These are phyloP conservation scores for Tuberolachnus salignus DNA, from an alignment of 2,888 invertebrate genomes.

Conservation along the genomic window DNA sequence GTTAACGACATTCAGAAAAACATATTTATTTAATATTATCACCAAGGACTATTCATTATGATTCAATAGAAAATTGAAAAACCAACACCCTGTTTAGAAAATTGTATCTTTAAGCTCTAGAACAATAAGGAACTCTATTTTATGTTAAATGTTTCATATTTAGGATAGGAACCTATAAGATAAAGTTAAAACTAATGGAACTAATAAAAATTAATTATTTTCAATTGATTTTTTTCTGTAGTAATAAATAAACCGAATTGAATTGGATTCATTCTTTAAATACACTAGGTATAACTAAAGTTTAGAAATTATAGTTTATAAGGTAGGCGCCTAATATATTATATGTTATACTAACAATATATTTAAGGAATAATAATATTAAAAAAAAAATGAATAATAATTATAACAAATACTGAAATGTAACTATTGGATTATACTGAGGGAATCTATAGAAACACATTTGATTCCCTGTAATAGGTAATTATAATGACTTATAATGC, in stretches of 20 bases:
- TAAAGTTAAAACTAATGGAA: slow-evolving; percentile 35
- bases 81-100: slow-evolving; percentile 42
- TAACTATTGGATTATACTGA: slow-evolving; percentile 20
- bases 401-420: slow-evolving; percentile 33
- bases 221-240: not conserved
- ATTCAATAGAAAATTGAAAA: slow-evolving; percentile 28
- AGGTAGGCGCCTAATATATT: not conserved
- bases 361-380: slow-evolving; percentile 12
- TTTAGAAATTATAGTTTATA: slow-evolving; percentile 13
- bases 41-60: not conserved
- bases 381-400: not conserved
- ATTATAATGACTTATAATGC: slow-evolving; percentile 1
- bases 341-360: not conserved
- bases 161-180: slow-evolving; percentile 8
- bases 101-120: slow-evolving; percentile 24
- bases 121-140: slow-evolving; percentile 31
- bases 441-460: slow-evolving; percentile 19
- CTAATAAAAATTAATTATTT: slow-evolving; percentile 5
- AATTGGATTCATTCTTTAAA: not conserved
- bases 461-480: slow-evolving; percentile 1
- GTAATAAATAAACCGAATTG: not conserved
- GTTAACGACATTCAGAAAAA: slow-evolving; percentile 12
- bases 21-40: not conserved
- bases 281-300: not conserved
- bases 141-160: slow-evolving; percentile 11